A percentile compares a stretch with the other conserved stretches of the same genome.
Conservation (phyloP, 2,113 vertebrate species). For the Nesoenas mayeri region DNA sequence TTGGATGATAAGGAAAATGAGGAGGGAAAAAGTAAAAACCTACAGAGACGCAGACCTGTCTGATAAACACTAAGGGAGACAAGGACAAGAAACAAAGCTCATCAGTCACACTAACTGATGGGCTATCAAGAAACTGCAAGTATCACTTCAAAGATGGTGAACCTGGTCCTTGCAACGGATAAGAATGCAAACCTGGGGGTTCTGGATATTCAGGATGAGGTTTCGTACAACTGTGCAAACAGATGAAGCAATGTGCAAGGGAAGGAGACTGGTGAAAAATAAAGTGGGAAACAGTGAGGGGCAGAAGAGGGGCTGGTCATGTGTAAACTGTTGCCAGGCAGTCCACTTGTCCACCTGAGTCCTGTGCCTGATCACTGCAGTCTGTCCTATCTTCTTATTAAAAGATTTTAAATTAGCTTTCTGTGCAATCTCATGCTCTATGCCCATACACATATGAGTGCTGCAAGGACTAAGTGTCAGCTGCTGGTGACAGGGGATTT, state of each 20-base stretch:
- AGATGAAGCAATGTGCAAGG: background rate
- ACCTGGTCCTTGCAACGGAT: background rate
- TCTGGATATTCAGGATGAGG: background rate
- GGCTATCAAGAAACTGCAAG: background rate
- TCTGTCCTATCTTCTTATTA: background rate
- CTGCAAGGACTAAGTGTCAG: background rate
- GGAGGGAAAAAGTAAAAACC: background rate
- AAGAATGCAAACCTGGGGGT: background rate
- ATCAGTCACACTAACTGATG: background rate
- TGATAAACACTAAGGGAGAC: background rate
- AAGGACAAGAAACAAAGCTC: background rate
- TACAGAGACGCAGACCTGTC: background rate
- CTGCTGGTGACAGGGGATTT: background rate
- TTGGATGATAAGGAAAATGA: background rate
- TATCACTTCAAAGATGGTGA: background rate
- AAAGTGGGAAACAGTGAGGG: background rate
- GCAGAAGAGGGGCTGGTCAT: background rate
- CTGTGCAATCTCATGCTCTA: background rate
- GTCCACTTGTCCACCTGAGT: background rate
- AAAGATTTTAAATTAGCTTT: background rate
- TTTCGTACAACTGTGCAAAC: background rate
- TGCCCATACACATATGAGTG: accelerated
- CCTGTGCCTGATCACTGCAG: background rate
- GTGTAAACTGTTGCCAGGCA: background rate
- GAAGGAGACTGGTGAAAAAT: background rate